Evolutionary conservation across 2,888 invertebrate genomes (phyloP).

Genomic region (Trichopria drosophilae): DNA sequence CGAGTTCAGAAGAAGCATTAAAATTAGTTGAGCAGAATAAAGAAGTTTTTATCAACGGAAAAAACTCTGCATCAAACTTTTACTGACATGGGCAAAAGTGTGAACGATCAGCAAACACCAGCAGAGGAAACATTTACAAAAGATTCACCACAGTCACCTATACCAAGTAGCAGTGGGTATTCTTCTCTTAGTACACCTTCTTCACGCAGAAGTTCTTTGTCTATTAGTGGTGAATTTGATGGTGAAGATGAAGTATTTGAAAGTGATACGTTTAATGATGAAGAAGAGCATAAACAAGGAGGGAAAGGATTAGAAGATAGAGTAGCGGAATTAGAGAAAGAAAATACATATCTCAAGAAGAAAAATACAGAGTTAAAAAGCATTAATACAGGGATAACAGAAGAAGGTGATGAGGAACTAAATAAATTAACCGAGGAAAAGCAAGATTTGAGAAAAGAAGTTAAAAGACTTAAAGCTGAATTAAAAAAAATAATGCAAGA

Average conservation of each 20-base stretch:
- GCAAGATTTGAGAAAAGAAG: too few relatives aligned
- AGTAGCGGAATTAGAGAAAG: constrained; percentile 8
- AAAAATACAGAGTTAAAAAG: not conserved
- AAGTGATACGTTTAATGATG: constrained; percentile 4
- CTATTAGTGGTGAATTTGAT: constrained; percentile 5
- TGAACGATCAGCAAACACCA: constrained; percentile 15
- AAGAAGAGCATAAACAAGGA: constrained; percentile 7
- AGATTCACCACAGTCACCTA: constrained; percentile 14
- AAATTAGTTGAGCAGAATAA: constrained; percentile 16
- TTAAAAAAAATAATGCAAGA: constrained; percentile 10
- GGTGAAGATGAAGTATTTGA: constrained; percentile 11
- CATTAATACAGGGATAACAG: too few relatives aligned
- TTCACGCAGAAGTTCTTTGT: constrained; percentile 12
- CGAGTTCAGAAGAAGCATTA: constrained; percentile 9
- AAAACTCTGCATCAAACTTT: constrained; percentile 17
- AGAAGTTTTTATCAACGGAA: constrained; percentile 17
- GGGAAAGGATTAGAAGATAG: constrained; percentile 8
- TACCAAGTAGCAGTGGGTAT: constrained; percentile 12
- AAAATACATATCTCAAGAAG: constrained; percentile 7
- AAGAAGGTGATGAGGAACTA: constrained; percentile 3
- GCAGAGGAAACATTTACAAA: constrained; percentile 14
- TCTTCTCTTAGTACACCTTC: constrained; percentile 11
- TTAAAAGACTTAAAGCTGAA: too few relatives aligned
- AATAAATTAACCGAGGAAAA: too few relatives aligned
- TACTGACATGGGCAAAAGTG: constrained; percentile 15